Percentiles rank a stretch among this genome's conserved stretches.
phyloP scores from a whole-genome alignment of 2,797 vertebrate genomes.

The Zenarchopterus dispar region DNA sequence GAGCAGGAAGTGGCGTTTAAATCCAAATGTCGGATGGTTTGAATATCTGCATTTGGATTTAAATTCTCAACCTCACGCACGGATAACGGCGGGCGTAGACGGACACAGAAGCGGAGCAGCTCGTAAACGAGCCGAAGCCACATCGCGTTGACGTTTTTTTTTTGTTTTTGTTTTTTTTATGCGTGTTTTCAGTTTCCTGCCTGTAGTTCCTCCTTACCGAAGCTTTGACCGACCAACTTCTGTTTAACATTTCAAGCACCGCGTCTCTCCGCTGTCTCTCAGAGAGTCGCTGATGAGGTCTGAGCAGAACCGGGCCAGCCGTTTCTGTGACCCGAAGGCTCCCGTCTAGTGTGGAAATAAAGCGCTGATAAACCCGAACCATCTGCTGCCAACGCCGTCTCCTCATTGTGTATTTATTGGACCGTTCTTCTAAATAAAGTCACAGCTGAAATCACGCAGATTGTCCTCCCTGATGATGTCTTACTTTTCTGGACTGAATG shows the following conservation, averaged over 20 bases:
- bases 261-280: neutral
- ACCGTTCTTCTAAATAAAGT: conserved; percentile 78
- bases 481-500: too few relatives aligned
- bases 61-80: neutral
- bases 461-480: neutral
- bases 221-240: neutral
- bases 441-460: conserved; percentile 59
- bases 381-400: conserved; percentile 55
- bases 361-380: conserved; percentile 73
- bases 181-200: conserved; percentile 2
- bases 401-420: conserved; percentile 82
- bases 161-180: conserved; percentile 6
- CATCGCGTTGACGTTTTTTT: conserved; percentile 14
- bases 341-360: conserved; percentile 41
- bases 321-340: conserved; percentile 21
- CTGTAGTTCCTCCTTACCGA: conserved; percentile 9
- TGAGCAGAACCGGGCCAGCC: neutral
- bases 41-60: conserved; percentile 45
- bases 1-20: conserved; percentile 15
- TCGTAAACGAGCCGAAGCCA: conserved; percentile 4
- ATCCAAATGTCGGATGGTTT: conserved; percentile 11
- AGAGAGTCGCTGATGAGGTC: too few relatives aligned
- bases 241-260: conserved; percentile 24
- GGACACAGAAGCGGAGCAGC: neutral
- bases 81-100: too few relatives aligned